phyloP scores from a whole-genome alignment of 2,888 invertebrate species.

The Epinotia bilunana region DNA sequence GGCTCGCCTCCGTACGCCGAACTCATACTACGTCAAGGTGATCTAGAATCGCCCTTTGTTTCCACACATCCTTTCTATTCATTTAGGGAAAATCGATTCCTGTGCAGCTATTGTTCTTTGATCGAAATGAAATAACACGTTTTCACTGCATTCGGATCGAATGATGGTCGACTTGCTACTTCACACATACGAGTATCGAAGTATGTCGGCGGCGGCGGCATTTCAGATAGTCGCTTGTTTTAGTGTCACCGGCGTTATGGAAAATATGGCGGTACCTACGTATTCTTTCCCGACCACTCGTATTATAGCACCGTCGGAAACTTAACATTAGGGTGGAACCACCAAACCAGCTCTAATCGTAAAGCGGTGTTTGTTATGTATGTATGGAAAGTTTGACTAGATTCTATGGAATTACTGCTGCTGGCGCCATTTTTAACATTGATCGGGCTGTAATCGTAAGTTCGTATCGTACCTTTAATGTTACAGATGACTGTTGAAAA shows the following conservation, averaged over 20 bases:
- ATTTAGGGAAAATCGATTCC: slow-evolving; percentile 43
- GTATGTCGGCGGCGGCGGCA: neutral
- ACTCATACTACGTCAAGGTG: slow-evolving; percentile 20
- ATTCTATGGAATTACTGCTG: too few relatives aligned
- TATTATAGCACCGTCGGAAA: neutral
- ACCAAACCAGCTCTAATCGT: too few relatives aligned
- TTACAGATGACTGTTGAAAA: neutral
- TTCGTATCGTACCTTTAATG: neutral
- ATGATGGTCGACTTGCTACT: neutral
- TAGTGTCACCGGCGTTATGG: slow-evolving; percentile 23
- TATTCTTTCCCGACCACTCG: neutral
- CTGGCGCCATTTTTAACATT: too few relatives aligned
- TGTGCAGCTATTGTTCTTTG: slow-evolving; percentile 41
- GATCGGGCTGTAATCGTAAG: too few relatives aligned
- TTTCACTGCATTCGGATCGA: slow-evolving; percentile 20
- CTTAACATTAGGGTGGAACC: too few relatives aligned
- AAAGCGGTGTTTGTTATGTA: too few relatives aligned
- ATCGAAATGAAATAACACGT: slow-evolving; percentile 41
- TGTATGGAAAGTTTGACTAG: too few relatives aligned
- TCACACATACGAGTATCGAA: neutral
- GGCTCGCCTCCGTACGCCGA: slow-evolving; percentile 32
- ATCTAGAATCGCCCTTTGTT: slow-evolving; percentile 43
- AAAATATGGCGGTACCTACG: slow-evolving; percentile 11
- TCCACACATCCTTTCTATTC: slow-evolving; percentile 40
- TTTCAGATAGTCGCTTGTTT: slow-evolving; percentile 33